phyloP scores from a whole-genome alignment of 2,888 invertebrate genomes.

The Tipula helvola region DNA sequence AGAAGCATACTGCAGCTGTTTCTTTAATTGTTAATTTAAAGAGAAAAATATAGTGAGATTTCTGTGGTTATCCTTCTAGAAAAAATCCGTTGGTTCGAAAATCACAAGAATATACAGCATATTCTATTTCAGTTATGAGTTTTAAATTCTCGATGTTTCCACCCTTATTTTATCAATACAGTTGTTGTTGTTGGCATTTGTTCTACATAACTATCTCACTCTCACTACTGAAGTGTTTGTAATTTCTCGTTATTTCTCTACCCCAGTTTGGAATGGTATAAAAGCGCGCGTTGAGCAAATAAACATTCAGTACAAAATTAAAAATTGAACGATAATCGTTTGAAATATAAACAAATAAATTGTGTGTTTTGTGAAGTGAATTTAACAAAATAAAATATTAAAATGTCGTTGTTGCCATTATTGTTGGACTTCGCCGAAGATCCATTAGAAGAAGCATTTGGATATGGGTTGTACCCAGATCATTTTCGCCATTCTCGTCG shows the following conservation, averaged over 20 bases:
- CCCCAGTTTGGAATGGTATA: not conserved
- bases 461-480: not conserved
- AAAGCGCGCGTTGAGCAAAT: no score
- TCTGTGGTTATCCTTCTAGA: no score
- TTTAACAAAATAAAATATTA: no score
- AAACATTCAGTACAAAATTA: constrained; percentile 39
- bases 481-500: not conserved
- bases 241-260: not conserved
- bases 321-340: no score
- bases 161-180: no score
- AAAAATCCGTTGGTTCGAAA: no score
- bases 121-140: no score
- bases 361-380: not conserved
- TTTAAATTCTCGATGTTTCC: no score
- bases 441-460: not conserved
- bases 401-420: not conserved
- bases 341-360: not conserved
- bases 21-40: no score
- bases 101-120: no score
- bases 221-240: not conserved
- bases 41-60: no score
- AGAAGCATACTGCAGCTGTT: no score
- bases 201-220: not conserved
- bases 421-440: not conserved
- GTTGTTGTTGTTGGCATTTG: not conserved